These are phyloP conservation scores for Selene dorsalis DNA, from an alignment of 2,797 vertebrate genomes.

Conservation along the genomic window DNA sequence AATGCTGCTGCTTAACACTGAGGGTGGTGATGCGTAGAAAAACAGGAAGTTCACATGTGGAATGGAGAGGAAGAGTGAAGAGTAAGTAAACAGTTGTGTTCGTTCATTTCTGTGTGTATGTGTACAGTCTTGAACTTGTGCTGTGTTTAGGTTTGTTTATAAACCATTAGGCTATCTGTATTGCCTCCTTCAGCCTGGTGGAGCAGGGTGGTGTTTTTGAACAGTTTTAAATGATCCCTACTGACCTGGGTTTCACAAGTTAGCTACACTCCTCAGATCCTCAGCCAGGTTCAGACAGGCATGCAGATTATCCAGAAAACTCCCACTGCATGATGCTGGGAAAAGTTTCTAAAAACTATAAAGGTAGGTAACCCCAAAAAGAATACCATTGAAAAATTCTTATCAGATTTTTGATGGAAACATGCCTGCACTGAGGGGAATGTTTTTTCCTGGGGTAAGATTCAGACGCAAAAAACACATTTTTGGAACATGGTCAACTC, in stretches of 20 bases:
- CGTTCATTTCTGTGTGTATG: slow-evolving; percentile 27
- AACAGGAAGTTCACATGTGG: slow-evolving; percentile 43
- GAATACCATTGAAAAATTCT: slow-evolving; percentile 9
- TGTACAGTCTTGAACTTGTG: slow-evolving; percentile 25
- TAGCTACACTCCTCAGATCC: slow-evolving; percentile 58
- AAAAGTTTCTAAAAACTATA: slow-evolving; percentile 26
- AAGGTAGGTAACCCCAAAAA: slow-evolving; percentile 11
- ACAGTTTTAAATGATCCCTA: slow-evolving; percentile 55
- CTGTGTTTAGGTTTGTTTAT: slow-evolving; percentile 70
- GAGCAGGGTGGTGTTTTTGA: slow-evolving; percentile 47
- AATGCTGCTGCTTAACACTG: slow-evolving; percentile 23
- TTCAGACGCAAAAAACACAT: no score
- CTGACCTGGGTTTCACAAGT: slow-evolving; percentile 60
- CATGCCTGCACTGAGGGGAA: no score
- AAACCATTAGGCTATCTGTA: slow-evolving; percentile 58
- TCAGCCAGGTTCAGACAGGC: slow-evolving; percentile 48
- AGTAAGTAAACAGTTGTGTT: slow-evolving; percentile 31
- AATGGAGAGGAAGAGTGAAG: slow-evolving; percentile 22
- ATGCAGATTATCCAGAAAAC: slow-evolving; percentile 43
- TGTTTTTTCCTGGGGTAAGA: no score
- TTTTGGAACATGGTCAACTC: no score
- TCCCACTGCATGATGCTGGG: slow-evolving; percentile 3
- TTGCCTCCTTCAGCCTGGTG: slow-evolving; percentile 46
- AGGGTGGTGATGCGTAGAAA: slow-evolving; percentile 17
- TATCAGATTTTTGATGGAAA: slow-evolving; percentile 8